Conservation (phyloP, 2,113 vertebrate genomes). For the Oreocharis arfaki region DNA sequence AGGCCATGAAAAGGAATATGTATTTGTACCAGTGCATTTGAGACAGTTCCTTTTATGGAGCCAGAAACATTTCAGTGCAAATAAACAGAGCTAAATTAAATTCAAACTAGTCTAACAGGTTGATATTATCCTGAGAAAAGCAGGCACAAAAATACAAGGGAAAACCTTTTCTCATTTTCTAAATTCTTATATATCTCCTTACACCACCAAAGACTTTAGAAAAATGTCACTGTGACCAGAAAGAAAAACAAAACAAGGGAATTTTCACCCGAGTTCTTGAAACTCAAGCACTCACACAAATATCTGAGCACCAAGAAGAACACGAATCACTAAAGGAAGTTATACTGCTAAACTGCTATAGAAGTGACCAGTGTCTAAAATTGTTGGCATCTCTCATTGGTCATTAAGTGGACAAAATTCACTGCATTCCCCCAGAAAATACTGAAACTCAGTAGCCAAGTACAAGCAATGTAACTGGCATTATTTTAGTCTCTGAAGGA, state of each 20-base stretch:
- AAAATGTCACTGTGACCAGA: background rate
- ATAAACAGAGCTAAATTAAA: background rate
- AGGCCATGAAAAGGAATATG: background rate
- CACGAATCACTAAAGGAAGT: background rate
- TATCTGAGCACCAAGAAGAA: slow-evolving; percentile 26
- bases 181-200: background rate
- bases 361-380: slow-evolving; percentile 17
- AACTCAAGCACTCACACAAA: background rate
- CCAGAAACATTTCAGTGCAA: background rate
- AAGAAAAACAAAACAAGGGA: background rate
- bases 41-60: background rate
- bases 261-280: background rate
- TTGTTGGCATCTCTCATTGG: background rate
- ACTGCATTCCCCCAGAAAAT: slow-evolving; percentile 46
- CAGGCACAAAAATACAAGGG: background rate
- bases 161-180: background rate
- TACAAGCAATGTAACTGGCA: slow-evolving; percentile 12
- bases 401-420: slow-evolving; percentile 47
- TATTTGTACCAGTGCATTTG: background rate
- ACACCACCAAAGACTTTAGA: background rate
- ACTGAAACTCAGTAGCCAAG: background rate
- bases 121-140: background rate
- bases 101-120: background rate
- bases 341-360: background rate
- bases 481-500: slow-evolving; percentile 53